Percentiles rank a stretch among this genome's conserved stretches.
Evolutionary conservation across 1,140 invertebrate species (phyloP).

Genomic region (Solen grandis): DNA sequence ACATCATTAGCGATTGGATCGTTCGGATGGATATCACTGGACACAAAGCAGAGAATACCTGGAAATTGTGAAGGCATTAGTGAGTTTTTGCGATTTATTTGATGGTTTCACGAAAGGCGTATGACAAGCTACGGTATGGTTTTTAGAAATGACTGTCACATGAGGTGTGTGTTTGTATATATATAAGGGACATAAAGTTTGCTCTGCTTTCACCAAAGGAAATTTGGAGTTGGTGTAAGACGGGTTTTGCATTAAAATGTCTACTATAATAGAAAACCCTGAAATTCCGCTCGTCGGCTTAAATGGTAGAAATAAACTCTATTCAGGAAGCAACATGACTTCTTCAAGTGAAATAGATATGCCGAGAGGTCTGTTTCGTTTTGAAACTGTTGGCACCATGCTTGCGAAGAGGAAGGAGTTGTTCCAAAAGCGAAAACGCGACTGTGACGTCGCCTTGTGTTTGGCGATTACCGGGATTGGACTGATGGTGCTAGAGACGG

Average conservation of each 20-base stretch:
- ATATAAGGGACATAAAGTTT: no score
- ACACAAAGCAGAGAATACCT: no score
- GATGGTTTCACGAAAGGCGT: no score
- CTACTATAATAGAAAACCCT: conserved; percentile 70
- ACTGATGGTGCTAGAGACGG: conserved; percentile 78
- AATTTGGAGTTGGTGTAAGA: no score
- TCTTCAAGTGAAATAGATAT: conserved; percentile 17
- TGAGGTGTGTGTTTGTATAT: no score
- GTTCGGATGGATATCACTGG: no score
- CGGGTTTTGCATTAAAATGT: conserved; percentile 65
- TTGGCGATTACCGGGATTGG: conserved; percentile 73
- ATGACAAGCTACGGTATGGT: no score
- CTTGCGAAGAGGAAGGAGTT: conserved; percentile 76
- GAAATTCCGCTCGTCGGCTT: conserved; percentile 73
- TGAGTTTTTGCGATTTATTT: no score
- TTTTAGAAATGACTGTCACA: no score
- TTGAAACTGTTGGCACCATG: conserved; percentile 73
- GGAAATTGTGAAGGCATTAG: no score
- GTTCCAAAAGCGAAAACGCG: conserved; percentile 66
- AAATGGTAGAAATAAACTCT: conserved; percentile 66
- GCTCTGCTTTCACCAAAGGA: no score
- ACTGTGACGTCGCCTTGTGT: conserved; percentile 70
- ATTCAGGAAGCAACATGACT: conserved; percentile 43
- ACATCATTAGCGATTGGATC: no score
- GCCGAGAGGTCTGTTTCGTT: conserved; percentile 42